Base-by-base conservation (phyloP, 2,113 vertebrate species). In the Daubentonia madagascariensis region DNA sequence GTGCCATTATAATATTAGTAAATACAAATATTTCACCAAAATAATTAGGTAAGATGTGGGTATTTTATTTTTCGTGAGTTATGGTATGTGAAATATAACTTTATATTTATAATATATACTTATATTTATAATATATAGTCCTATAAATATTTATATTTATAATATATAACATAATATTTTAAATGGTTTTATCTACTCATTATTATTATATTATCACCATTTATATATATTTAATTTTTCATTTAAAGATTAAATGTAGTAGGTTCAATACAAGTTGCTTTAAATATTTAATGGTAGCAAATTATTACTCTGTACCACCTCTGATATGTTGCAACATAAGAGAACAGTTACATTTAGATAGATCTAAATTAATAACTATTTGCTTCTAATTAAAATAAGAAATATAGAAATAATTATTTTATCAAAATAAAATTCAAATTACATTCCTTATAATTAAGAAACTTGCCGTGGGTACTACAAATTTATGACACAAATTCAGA, bases 241-340 rank as follows among this genome's bases (percentile, higher is more conserved):
- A 73, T 95, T 98, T 97, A 97, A 87, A 92, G 37, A 97, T 68
- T 86, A 86, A 73, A 68, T n/a, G 22, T 78, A 95, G 85, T 80
- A 6, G 14, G 59, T 96, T 86, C 4, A 6, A n/a, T 81, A 73
- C 45, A 85, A 95, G n/a, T 65, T 45, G 43, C 90, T 86, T 75
- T 8, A 96, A 96, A 96, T 90, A 86, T 76, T 7, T 0, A 70
- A n/a, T 94, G 89, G 30, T 92, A 16, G 52, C 80, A 73, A 25
- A 32, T 96, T 4, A 65, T 59, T 95, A 78, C 28, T 92, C 61
- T 70, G 63, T 91, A 81, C 28, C 18, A 43, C 67, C 0, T 72
- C 73, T 97, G 61, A 72, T 96, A n/a, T 95, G 81, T 75, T 61
- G 80, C 52, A 63, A 7, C 37, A 35, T 87, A 5, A 63, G 94